phyloP scores from a whole-genome alignment of 2,797 vertebrate species.

The Morus bassanus region DNA sequence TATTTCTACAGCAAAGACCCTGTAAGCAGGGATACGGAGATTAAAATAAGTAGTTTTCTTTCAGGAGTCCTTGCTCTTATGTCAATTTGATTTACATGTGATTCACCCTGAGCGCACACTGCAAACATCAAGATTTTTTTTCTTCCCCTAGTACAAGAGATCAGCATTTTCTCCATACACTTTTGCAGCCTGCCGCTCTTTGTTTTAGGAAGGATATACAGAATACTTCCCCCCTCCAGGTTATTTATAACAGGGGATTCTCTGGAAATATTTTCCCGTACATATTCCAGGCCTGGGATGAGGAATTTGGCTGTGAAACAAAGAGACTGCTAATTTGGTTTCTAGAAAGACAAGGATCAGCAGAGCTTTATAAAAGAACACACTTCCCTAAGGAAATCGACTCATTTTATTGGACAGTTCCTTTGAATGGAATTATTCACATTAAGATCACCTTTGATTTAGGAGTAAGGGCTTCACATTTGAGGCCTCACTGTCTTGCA shows the following conservation, averaged over 20 bases:
- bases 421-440: background rate
- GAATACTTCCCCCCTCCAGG: background rate
- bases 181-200: background rate
- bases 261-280: conserved; percentile 6
- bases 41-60: background rate
- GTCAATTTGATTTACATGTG: conserved; percentile 27
- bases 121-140: background rate
- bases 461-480: background rate
- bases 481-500: background rate
- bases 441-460: background rate
- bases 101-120: background rate
- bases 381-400: background rate
- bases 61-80: conserved; percentile 12
- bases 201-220: background rate
- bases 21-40: background rate
- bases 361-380: background rate
- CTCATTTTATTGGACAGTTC: background rate
- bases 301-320: conserved; percentile 7
- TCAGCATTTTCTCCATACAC: background rate
- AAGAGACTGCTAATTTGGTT: background rate
- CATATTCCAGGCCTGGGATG: background rate
- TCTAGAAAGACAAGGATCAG: background rate
- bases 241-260: conserved; percentile 21
- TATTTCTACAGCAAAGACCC: background rate
- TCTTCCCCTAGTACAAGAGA: background rate